Base-by-base conservation (phyloP, 2,888 invertebrate species). In the Tinea pellionella region DNA sequence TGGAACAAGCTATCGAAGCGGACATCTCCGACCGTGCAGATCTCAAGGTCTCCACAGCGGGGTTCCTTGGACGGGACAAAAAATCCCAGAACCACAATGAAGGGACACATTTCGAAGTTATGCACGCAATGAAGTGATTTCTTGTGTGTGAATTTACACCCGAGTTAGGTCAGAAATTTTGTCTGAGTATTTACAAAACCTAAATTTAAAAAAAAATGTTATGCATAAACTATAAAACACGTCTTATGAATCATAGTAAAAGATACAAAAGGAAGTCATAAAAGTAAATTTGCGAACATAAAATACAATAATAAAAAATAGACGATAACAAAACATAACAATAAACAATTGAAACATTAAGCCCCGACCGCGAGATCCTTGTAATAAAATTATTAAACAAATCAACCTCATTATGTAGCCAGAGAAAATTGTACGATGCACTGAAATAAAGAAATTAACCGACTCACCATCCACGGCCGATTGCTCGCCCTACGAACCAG, bases 331-430 rank as follows among this genome's bases (percentile, higher is more conserved):
- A 53, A 24, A 53, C 18, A 24, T 24, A 53, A 53, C 53, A 53
- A 53, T 53, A 53, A 53, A 32, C 57, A 57, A 57, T 57, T 57
- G 57, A 57, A 57, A 32, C 57, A 57, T 57, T 57, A 57, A 57
- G 15, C 8, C n/a, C 32, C 57, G 57, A 57, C 57, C 57, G 16
- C 57, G 57, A 57, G 24, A 32, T 15, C 30, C 69, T 75, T 70
- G 81, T 86, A 86, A 87, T 87, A 86, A 86, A 86, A 87, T 86
- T 86, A 87, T 86, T 87, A 86, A 84, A 81, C 85, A 85, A 86
- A 86, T 86, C 84, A 86, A 85, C 75, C 75, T 80, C 82, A 81
- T 85, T 84, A 81, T 75, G 80, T 74, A 73, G 78, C 74, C 66
- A 68, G 78, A 83, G 83, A 83, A 86, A 85, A 87, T 87, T 85